Evolutionary conservation across 2,888 invertebrate species (phyloP), one percentile per base, ranked within the genome.

Genomic region (Panorpa germanica): DNA sequence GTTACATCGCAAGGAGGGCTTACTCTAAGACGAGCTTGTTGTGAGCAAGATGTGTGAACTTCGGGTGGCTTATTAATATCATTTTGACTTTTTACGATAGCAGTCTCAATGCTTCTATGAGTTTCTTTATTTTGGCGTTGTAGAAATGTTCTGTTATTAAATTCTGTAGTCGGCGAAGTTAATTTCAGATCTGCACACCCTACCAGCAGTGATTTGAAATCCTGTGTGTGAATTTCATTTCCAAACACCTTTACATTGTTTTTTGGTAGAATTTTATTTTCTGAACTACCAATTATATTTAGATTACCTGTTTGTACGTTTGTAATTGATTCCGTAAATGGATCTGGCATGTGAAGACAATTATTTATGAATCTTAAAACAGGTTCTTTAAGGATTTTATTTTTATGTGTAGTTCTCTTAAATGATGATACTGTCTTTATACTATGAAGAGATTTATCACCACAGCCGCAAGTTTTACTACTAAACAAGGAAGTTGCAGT

Each of bases 1-100:
- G 85, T 86, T 29, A 86, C 71, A 61, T 91, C 90, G 55, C 77
- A 75, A 3, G 71, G 65, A 25, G 73, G 70, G 34, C 70, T 64
- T 10, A 64, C 47, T 39, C 61, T 63, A 50, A 67, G 63, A 40
- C 70, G 57, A 4, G 76, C 80, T 50, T 88, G 78, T 43, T 80
- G 77, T 1, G 86, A 83, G 52, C 86, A 86, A 28, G 67, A 63
- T 4, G 49, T 45, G 13, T n/a, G n/a, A n/a, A n/a, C n/a, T n/a
- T 55, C 51, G 9, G 15, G n/a, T 8, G 51, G 38, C 31, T 51
- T 46, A 37, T 43, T 52, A 32, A 43, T 50, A 10, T 52, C 54
- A 25, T 43, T 38, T 24, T 44, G 47, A 38, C 38, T 46, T 26
- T 42, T 34, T 38, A 39, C 38, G 36, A 41, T 35, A 26, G 40